Base-by-base conservation (phyloP, 2,797 vertebrate genomes). In the Gadopsis marmoratus region DNA sequence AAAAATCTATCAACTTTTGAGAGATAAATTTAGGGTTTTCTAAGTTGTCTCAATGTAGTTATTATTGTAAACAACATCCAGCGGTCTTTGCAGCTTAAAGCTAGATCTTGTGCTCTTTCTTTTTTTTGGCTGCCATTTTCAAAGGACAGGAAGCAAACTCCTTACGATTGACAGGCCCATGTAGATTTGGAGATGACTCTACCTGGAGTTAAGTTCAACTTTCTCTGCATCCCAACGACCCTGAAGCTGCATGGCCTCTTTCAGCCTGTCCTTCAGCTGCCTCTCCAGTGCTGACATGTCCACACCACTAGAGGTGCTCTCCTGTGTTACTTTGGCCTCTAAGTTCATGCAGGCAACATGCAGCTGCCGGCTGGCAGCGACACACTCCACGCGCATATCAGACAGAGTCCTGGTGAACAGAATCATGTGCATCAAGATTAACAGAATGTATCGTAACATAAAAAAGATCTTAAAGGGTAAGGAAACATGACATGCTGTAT, bases 201-300 rank as follows among this genome's bases (percentile, higher is more conserved):
- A 97, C 97, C 96, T 97, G 81, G 96, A 95, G 86, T 94, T 96
- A 23, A 97, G 95, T 7, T 90, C 92, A 0, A 93, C 93, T 90
- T 96, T 97, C 88, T 97, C 96, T 0, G 93, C 79, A 7, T 96
- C 96, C 93, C 96, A 96, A 68, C 39, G 75, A 5, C 93, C 91
- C 92, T 96, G 97, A 19, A 96, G 86, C 76, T 96, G 95, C 88
- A 96, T 95, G 89, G 91, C 93, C 72, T 97, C 96, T 58, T 26
- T 94, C n/a, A 95, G 92, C 78, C 94, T 96, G 43, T 94, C 94
- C 65, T 78, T 95, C 29, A 97, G 93, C 87, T 95, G 95, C 67
- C 73, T 93, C 80, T 96, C 94, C 78, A 95, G 88, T 0, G 48
- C 83, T 1, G 92, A 93, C 33, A 87, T 84, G 68, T 94, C 94